phyloP scores from a whole-genome alignment of 2,797 vertebrate genomes.

The Lepilemur ruficaudatus region DNA sequence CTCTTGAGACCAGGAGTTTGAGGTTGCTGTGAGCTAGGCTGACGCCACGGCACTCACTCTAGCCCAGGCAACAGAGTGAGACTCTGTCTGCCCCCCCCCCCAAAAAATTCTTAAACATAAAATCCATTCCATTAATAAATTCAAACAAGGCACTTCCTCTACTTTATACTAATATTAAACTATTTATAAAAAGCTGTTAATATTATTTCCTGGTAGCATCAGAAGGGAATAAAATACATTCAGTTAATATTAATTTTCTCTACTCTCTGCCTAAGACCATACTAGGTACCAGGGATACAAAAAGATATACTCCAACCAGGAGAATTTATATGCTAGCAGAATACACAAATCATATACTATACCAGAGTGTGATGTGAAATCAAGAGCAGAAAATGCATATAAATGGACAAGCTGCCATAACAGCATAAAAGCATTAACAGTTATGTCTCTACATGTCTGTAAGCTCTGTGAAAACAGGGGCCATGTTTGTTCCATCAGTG shows the following conservation, averaged over 20 bases:
- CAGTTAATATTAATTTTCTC: background rate
- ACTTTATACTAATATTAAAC: constrained; percentile 1
- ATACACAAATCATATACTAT: background rate
- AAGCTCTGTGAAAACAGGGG: background rate
- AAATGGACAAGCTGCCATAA: background rate
- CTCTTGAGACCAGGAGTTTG: no score
- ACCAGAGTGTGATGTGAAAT: background rate
- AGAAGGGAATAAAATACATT: constrained; percentile 25
- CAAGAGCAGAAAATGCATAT: background rate
- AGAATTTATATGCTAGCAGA: background rate
- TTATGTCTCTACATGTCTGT: background rate
- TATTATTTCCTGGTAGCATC: background rate
- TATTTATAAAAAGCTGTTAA: background rate
- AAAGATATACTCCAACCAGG: background rate
- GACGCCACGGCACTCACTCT: no score
- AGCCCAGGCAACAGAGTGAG: no score
- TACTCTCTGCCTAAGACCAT: background rate
- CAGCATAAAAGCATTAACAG: background rate
- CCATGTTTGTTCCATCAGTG: background rate
- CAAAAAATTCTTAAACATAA: constrained; percentile 26
- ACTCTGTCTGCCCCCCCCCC: no score
- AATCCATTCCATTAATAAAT: constrained; percentile 34
- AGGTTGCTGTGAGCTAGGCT: no score
- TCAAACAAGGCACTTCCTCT: background rate
- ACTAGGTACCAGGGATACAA: background rate